Percentiles rank a stretch among this genome's conserved stretches.
These are phyloP conservation scores for Anarhynchus alexandrinus DNA, from an alignment of 2,113 vertebrate species.

Conservation along the genomic window DNA sequence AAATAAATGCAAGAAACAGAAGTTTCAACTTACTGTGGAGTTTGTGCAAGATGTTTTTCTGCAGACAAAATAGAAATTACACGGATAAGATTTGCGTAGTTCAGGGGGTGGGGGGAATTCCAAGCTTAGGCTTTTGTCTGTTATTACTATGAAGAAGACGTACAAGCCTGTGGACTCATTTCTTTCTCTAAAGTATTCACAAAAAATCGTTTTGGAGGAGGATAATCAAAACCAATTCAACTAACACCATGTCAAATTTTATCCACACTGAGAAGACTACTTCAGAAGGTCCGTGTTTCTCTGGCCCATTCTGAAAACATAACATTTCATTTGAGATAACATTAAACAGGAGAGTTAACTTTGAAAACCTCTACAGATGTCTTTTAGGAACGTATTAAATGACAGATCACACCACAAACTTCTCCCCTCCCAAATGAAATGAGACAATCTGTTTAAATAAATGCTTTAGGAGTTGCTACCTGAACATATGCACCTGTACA, in stretches of 20 bases:
- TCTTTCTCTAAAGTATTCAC: not conserved
- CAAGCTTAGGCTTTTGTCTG: not conserved
- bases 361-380: not conserved
- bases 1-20: not conserved
- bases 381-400: not conserved
- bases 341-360: not conserved
- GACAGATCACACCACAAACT: not conserved
- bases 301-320: not conserved
- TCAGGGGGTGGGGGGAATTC: accelerated
- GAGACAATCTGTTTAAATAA: not conserved
- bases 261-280: not conserved
- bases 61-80: not conserved
- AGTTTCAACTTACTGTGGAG: not conserved
- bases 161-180: not conserved
- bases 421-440: not conserved
- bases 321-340: not conserved
- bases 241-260: not conserved
- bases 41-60: not conserved
- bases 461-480: not conserved
- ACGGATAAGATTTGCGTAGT: not conserved
- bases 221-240: not conserved
- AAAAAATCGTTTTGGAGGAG: not conserved
- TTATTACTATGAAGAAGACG: not conserved
- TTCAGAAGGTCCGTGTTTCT: not conserved
- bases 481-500: not conserved